Percentiles rank a stretch among this genome's conserved stretches.
Conservation (phyloP, 2,888 invertebrate species). For the Cataglyphis livida region DNA sequence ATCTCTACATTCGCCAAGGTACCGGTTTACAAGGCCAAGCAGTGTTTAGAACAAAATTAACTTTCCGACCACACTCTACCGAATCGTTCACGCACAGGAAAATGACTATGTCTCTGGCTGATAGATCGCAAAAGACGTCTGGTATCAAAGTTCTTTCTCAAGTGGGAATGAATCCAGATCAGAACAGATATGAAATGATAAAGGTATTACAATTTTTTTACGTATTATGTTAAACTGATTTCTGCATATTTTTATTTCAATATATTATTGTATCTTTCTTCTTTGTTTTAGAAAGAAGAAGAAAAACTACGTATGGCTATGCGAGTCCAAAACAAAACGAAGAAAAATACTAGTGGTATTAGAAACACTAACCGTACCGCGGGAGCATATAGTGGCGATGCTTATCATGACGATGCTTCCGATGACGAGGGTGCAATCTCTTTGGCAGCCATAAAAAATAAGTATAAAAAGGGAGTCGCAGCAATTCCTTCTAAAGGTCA, state of each 20-base stretch:
- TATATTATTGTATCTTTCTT: constrained; percentile 10
- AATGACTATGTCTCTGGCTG: constrained; percentile 99
- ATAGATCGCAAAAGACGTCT: constrained; percentile 96
- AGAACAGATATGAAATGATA: constrained; percentile 95
- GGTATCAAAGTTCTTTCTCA: constrained; percentile 98
- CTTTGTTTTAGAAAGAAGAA: constrained; percentile 93
- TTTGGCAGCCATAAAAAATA: constrained; percentile 97
- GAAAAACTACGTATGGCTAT: constrained; percentile 96
- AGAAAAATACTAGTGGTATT: constrained; percentile 85
- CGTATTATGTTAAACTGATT: background rate
- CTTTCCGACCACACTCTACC: constrained; percentile 99
- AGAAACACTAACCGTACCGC: constrained; percentile 85
- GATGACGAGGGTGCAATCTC: constrained; percentile 98
- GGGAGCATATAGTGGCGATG: constrained; percentile 86
- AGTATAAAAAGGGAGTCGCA: constrained; percentile 91
- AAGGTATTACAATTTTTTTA: constrained; percentile 88
- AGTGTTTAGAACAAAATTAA: constrained; percentile 97
- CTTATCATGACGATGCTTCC: constrained; percentile 92
- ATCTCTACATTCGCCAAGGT: constrained; percentile 98
- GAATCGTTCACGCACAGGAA: constrained; percentile 99
- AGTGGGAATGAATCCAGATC: constrained; percentile 97
- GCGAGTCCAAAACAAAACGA: constrained; percentile 89
- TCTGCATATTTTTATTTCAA: background rate
- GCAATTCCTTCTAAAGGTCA: constrained; percentile 84
- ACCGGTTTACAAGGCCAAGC: constrained; percentile 99